Conservation (phyloP, 2,888 invertebrate species). For the Drosophila subquinaria region DNA sequence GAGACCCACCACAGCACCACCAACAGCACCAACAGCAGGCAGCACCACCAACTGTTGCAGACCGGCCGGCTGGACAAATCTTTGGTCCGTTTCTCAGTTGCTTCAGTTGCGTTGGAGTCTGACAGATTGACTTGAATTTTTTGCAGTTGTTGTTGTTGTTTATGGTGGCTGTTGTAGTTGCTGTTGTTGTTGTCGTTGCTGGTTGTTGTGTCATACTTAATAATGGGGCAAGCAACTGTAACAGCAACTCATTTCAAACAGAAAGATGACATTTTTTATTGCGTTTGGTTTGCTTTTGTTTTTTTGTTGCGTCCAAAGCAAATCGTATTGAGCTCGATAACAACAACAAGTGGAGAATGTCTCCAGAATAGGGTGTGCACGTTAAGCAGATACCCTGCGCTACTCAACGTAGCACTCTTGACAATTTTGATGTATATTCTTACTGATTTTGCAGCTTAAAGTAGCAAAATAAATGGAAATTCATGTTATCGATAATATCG, state of each 20-base stretch:
- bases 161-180: conserved; percentile 15
- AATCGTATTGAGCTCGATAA: conserved; percentile 1
- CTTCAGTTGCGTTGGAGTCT: conserved; percentile 48
- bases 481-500: background rate
- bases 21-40: background rate
- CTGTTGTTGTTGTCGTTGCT: conserved; percentile 17
- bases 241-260: conserved; percentile 52
- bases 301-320: background rate
- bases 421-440: background rate
- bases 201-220: conserved; percentile 60
- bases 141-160: conserved; percentile 7
- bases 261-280: conserved; percentile 65
- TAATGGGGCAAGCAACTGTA: conserved; percentile 62
- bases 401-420: background rate
- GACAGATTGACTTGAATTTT: conserved; percentile 47
- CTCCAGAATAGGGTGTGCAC: background rate
- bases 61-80: conserved; percentile 45
- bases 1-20: conserved; percentile 11
- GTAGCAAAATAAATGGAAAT: background rate
- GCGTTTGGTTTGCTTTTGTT: conserved; percentile 28
- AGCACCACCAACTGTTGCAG: conserved; percentile 8
- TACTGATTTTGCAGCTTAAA: background rate
- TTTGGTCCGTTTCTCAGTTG: conserved; percentile 12
- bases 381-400: background rate
- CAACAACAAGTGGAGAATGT: conserved; percentile 3